A percentile compares a stretch with the other conserved stretches of the same genome.
These are phyloP conservation scores for Heliconius congener DNA, from an alignment of 1,140 invertebrate genomes.

Conservation along the genomic window DNA sequence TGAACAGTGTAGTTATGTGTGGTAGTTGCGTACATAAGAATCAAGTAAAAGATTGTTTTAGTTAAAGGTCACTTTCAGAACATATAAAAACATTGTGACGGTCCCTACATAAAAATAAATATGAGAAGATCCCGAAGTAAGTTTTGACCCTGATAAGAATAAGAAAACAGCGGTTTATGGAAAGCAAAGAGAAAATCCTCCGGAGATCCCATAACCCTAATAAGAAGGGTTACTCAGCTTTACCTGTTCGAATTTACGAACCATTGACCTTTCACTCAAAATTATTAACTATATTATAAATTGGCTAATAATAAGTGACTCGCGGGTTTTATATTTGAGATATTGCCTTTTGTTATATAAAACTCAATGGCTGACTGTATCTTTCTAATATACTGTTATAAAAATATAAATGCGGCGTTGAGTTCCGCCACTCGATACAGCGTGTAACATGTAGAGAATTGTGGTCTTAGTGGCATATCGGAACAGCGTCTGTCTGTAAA, in stretches of 20 bases:
- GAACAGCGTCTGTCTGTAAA: too few species aligned
- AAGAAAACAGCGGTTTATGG: slow-evolving; percentile 26
- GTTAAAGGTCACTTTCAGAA: background rate
- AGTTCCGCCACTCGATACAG: background rate
- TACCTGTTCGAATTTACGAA: slow-evolving; percentile 18
- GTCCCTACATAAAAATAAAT: slow-evolving; percentile 20
- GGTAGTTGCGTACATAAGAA: background rate
- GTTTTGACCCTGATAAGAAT: slow-evolving; percentile 29
- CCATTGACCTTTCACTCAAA: slow-evolving; percentile 19
- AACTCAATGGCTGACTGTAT: background rate
- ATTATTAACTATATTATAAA: slow-evolving; percentile 20
- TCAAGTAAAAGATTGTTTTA: background rate
- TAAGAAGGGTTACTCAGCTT: slow-evolving; percentile 9
- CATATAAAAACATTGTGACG: slow-evolving; percentile 14
- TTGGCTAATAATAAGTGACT: slow-evolving; percentile 15
- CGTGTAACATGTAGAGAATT: background rate
- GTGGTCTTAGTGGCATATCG: too few species aligned
- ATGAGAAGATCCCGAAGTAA: slow-evolving; percentile 2
- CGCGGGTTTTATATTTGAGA: background rate
- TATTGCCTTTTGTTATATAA: background rate
- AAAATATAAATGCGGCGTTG: background rate
- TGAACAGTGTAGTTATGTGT: background rate
- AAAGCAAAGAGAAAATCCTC: slow-evolving; percentile 19
- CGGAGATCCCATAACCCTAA: slow-evolving; percentile 24
- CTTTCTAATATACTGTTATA: background rate